Evolutionary conservation across 2,113 vertebrate species (phyloP), one percentile per base, ranked within the genome.

Genomic region (Bostrychus sinensis): DNA sequence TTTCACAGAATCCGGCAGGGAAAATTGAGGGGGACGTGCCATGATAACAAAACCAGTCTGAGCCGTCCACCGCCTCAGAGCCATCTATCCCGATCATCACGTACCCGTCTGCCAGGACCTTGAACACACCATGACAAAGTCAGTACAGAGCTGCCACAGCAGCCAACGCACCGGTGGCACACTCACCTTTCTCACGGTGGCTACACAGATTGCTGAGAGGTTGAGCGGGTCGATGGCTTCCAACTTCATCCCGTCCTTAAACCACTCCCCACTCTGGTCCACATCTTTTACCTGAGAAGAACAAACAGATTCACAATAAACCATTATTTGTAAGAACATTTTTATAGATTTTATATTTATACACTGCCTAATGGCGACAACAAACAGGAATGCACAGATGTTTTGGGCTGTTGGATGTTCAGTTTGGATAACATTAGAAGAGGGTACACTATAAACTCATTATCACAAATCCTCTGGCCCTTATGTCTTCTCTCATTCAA

Each of bases 31-130:
- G 96, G 62, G 96, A 98, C 72, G 93, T 93, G 88, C 94, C 93
- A 85, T 98, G 96, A 78, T 98, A 99, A 91, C 97, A 99, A 93
- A 99, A 99, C 97, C 97, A 99, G 91, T 99, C 97, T 76, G 97
- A 99, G 42, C 96, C 97, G 60, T 99, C 97, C 77, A 96, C 95
- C 69, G 96, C 97, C 92, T 99, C 97, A 16, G 97, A 99, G 84
- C 97, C 97, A 73, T 99, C 97, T 22, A 99, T 96, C 75, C 96
- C 97, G 62, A 99, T 99, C 97, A 99, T 99, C 85, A 98, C 94
- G 92, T 94, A 99, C 81, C 97, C 97, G 58, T 98, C 97, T 81
- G 96, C 96, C 83, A 99, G 93, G 73, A 99, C 97, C 97, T 98
- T 82, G 50, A 57, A 13, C 41, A 7, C 14, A 51, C 57, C 82